Conservation (phyloP, 64 coral and sea anemone species). For the Porites australiensis region DNA sequence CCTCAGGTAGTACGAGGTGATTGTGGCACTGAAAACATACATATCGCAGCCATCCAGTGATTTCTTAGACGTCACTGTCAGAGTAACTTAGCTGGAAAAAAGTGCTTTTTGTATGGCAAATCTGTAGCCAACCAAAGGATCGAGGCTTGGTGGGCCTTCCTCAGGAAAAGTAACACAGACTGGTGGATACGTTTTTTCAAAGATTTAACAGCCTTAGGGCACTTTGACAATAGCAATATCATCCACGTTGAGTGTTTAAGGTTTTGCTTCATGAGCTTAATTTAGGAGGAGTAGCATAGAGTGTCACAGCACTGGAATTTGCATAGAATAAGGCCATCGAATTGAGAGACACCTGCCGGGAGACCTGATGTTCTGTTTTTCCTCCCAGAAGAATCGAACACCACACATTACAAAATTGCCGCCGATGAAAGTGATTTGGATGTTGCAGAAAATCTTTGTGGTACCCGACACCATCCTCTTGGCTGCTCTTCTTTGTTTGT, state of each 20-base stretch:
- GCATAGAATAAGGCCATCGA: constrained; percentile 45
- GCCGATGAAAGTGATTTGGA: constrained; percentile 42
- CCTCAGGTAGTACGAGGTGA: constrained; percentile 31
- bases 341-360: constrained; percentile 31
- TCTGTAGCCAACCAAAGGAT: constrained; percentile 27
- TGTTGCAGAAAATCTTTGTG: constrained; percentile 37
- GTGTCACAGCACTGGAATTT: constrained; percentile 59
- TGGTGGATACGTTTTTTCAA: constrained; percentile 53
- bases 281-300: constrained; percentile 43
- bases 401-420: constrained; percentile 48
- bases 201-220: constrained; percentile 44
- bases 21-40: constrained; percentile 43
- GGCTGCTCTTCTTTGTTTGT: constrained; percentile 53
- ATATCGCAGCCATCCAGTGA: constrained; percentile 26
- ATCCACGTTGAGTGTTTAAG: constrained; percentile 47
- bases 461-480: constrained; percentile 36
- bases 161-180: constrained; percentile 62
- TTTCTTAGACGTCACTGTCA: constrained; percentile 22
- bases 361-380: constrained; percentile 55
- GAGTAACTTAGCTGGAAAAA: not conserved
- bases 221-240: constrained; percentile 34
- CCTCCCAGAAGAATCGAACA: constrained; percentile 19
- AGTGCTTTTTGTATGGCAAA: constrained; percentile 37
- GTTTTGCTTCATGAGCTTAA: constrained; percentile 44
- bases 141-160: constrained; percentile 43